A percentile compares a stretch with the other conserved stretches of the same genome.
Evolutionary conservation across 1,140 invertebrate genomes (phyloP).

Genomic region (Drosophila mauritiana): DNA sequence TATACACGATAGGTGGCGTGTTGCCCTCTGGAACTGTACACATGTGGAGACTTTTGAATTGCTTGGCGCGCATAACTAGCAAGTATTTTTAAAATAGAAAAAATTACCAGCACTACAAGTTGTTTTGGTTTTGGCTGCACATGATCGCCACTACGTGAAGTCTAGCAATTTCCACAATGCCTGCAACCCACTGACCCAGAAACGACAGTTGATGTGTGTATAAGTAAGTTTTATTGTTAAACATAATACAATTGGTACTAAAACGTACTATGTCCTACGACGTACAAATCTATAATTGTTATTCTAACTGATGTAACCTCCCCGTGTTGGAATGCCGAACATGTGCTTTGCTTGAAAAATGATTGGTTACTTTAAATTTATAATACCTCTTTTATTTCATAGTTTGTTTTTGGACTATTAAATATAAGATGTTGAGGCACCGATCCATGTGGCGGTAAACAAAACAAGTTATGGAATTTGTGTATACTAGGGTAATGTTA

Average conservation of each 20-base stretch:
- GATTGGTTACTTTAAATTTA: conserved; percentile 6
- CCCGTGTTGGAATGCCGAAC: conserved; percentile 17
- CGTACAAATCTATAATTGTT: conserved; percentile 4
- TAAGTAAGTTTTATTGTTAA: conserved; percentile 35
- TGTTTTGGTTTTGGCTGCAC: not conserved
- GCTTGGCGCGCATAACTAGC: not conserved
- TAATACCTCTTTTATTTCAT: conserved; percentile 38
- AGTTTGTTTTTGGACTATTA: conserved; percentile 10
- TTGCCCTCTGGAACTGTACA: fast-evolving
- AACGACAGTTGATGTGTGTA: not conserved
- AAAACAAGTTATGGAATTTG: conserved; percentile 28
- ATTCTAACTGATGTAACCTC: not conserved
- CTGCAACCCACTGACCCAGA: conserved; percentile 6
- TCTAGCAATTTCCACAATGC: not conserved
- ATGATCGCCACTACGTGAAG: not conserved
- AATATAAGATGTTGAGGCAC: conserved; percentile 15
- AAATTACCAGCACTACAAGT: not conserved
- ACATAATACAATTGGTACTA: conserved; percentile 33
- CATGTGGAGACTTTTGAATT: not conserved
- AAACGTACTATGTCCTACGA: conserved; percentile 31
- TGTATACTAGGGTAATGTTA: conserved; percentile 8
- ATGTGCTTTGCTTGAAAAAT: conserved; percentile 9
- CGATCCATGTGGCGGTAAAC: not conserved
- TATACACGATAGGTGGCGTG: not conserved
- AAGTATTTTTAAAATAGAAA: not conserved